phyloP scores from a whole-genome alignment of 2,888 invertebrate genomes.

The Chirona hameri region DNA sequence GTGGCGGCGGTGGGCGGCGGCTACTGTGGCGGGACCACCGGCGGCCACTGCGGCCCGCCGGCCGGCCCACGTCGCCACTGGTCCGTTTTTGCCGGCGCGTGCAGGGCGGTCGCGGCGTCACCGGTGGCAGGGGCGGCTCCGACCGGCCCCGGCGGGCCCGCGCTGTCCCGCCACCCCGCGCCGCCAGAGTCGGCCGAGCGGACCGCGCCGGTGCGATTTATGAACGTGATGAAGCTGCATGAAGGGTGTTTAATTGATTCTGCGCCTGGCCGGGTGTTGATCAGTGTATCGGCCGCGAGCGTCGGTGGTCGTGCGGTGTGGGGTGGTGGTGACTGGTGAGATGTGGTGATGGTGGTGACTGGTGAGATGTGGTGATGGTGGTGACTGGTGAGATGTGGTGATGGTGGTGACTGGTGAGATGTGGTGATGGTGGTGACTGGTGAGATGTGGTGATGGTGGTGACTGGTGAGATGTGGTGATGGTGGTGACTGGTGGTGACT shows the following conservation, averaged over 20 bases:
- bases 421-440: too few relatives aligned
- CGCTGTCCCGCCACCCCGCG: neutral
- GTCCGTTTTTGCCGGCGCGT: conserved; percentile 7
- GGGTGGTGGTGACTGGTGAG: neutral
- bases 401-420: too few relatives aligned
- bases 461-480: too few relatives aligned
- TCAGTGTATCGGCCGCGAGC: neutral
- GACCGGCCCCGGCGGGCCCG: neutral
- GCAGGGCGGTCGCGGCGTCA: conserved; percentile 11
- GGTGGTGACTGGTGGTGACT: too few relatives aligned
- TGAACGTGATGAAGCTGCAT: neutral
- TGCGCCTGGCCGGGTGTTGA: neutral
- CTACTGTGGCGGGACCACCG: conserved; percentile 22
- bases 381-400: too few relatives aligned
- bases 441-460: too few relatives aligned
- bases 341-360: neutral
- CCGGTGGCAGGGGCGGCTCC: conserved; percentile 9
- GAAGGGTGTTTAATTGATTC: neutral
- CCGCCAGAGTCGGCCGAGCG: too few relatives aligned
- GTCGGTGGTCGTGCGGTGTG: neutral
- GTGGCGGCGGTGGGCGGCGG: neutral
- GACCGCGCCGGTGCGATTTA: neutral
- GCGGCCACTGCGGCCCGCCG: neutral
- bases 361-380: too few relatives aligned
- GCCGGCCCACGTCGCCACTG: neutral